phyloP scores from a whole-genome alignment of 2,113 vertebrate species.

The Apodemus speciosus region DNA sequence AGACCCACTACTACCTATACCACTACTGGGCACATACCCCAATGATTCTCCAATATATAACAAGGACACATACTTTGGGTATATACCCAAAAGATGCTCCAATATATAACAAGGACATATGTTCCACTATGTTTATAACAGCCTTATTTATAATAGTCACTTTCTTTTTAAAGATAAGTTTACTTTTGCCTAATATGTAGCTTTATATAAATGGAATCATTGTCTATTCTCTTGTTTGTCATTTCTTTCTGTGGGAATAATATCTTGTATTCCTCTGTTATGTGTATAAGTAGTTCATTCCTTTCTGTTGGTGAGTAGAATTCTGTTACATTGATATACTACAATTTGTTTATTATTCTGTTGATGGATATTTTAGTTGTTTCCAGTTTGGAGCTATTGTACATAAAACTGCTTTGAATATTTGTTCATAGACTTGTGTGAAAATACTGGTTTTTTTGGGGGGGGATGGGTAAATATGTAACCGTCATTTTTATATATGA shows the following conservation, averaged over 20 bases:
- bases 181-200: neutral
- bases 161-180: neutral
- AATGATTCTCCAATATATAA: too few relatives aligned
- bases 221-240: neutral
- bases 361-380: neutral
- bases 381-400: neutral
- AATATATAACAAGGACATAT: too few relatives aligned
- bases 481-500: conserved; percentile 17
- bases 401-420: neutral
- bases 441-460: conserved; percentile 21
- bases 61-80: too few relatives aligned
- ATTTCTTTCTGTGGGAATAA: neutral
- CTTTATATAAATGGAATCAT: neutral
- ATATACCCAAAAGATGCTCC: too few relatives aligned
- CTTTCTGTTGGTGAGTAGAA: too few relatives aligned
- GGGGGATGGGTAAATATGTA: neutral
- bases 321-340: neutral
- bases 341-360: neutral
- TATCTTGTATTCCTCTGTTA: too few relatives aligned
- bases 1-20: too few relatives aligned
- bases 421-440: neutral
- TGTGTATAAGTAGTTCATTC: too few relatives aligned
- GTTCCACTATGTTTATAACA: too few relatives aligned
- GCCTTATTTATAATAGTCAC: too few relatives aligned
- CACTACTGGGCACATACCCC: too few relatives aligned